Conservation (phyloP, 2,113 vertebrate genomes). For the Eclectus roratus region DNA sequence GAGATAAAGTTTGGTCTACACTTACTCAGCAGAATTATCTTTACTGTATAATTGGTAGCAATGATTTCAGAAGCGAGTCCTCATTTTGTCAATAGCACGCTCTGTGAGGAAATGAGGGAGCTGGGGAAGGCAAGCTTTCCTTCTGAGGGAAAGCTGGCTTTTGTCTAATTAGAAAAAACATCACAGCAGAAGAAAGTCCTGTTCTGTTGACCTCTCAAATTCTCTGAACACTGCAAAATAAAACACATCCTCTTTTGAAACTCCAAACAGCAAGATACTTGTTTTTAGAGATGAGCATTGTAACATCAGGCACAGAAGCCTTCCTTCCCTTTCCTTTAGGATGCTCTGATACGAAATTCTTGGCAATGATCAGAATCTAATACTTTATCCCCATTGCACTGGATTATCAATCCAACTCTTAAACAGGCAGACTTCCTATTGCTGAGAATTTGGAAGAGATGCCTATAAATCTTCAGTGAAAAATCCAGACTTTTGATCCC, state of each 20-base stretch:
- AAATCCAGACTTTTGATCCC: constrained; percentile 1
- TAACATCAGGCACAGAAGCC: neutral
- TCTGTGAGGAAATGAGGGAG: constrained; percentile 35
- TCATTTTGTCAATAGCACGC: constrained; percentile 50
- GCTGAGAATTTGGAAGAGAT: constrained; percentile 15
- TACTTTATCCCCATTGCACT: neutral
- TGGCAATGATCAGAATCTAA: constrained; percentile 17
- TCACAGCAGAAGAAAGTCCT: neutral
- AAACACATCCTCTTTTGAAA: neutral
- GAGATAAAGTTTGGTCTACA: constrained; percentile 65
- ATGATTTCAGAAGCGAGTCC: constrained; percentile 41
- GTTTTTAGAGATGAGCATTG: constrained; percentile 22
- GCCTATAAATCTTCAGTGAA: neutral
- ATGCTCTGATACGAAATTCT: neutral
- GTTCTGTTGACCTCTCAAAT: neutral
- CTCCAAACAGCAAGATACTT: neutral
- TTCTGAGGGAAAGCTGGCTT: constrained; percentile 46
- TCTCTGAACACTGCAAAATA: neutral
- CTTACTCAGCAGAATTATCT: constrained; percentile 55
- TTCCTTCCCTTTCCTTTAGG: neutral
- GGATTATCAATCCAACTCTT: neutral
- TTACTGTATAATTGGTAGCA: constrained; percentile 58
- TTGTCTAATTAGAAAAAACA: constrained; percentile 61
- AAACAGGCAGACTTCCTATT: constrained; percentile 3
- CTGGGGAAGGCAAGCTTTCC: neutral